Base-by-base conservation (phyloP, 2,888 invertebrate genomes). In the Cylindroiulus punctatus region DNA sequence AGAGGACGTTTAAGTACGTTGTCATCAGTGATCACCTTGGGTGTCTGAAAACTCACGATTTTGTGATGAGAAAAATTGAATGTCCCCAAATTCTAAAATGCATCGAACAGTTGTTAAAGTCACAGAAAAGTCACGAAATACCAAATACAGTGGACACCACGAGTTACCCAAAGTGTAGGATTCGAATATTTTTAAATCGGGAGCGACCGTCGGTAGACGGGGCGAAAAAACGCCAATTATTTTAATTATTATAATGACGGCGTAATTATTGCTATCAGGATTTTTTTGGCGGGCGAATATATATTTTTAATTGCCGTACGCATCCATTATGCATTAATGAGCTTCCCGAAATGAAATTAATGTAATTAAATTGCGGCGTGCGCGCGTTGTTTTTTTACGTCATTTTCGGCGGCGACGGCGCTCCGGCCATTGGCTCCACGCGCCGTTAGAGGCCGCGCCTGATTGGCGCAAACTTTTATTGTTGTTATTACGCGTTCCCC, bases 281-380 rank as follows among this genome's bases (percentile, higher is more conserved):
- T 76, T 76, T 76, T 30, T 32, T 76, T 76, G 30, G 17, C 57
- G 57, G 30, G 76, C 14, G 26, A 26, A 76, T 76, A 76, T 52
- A n/a, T 52, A 52, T 52, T 52, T 76, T 76, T 76, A 76, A 76
- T 76, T 76, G 76, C 76, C 76, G 30, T 76, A 76, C 76, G 76
- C 76, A 76, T 76, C 76, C 76, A 76, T 76, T 76, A 76, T 76
- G 76, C 76, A 76, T 76, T 76, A 76, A 76, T 76, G 76, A 76
- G 76, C 76, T 76, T 76, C 76, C 76, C 76, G 76, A 76, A 76
- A 76, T 76, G 76, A 76, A 76, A 76, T 76, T 76, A 76, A 76
- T 76, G 76, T 76, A 76, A 76, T 76, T 76, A 76, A 76, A 76
- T 76, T 76, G 76, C 76, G 76, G 76, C 76, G 76, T 30, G 14